Evolutionary conservation across 1,140 invertebrate species (phyloP).

Genomic region (Orchestia grillus): DNA sequence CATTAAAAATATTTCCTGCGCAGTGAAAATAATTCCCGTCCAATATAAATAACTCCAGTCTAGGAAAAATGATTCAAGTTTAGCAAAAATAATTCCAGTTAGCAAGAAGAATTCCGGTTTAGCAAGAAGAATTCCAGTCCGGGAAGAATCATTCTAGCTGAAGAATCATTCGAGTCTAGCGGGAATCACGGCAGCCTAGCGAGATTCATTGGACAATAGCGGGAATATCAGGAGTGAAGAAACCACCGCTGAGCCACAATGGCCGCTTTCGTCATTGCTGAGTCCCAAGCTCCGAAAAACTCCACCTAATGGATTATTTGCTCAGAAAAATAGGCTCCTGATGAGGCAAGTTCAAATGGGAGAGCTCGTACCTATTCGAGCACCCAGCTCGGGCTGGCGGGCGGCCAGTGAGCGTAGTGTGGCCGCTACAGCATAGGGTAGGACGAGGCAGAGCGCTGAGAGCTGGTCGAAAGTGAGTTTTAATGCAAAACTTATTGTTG

Average conservation of each 20-base stretch:
- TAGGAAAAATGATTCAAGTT: neutral
- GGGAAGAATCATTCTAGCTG: neutral
- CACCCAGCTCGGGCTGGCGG: neutral
- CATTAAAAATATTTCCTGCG: neutral
- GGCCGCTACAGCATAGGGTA: too few species aligned
- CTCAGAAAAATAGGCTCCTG: neutral
- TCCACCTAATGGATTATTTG: neutral
- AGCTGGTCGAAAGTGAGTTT: too few species aligned
- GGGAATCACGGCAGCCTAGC: too few species aligned
- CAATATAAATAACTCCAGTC: neutral
- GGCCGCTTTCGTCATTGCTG: neutral
- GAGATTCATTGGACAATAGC: neutral
- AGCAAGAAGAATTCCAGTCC: neutral
- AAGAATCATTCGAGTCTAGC: neutral
- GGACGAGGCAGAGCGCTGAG: too few species aligned
- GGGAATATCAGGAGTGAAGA: neutral
- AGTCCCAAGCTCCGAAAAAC: neutral
- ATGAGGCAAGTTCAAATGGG: conserved; percentile 7
- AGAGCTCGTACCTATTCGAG: neutral
- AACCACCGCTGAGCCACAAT: neutral
- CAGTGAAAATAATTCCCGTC: neutral
- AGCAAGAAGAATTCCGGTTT: neutral
- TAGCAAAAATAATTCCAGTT: neutral
- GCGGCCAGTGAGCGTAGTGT: too few species aligned
- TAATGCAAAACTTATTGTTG: too few species aligned